Evolutionary conservation across 2,113 vertebrate species (phyloP).

Genomic region (Thermophis baileyi): DNA sequence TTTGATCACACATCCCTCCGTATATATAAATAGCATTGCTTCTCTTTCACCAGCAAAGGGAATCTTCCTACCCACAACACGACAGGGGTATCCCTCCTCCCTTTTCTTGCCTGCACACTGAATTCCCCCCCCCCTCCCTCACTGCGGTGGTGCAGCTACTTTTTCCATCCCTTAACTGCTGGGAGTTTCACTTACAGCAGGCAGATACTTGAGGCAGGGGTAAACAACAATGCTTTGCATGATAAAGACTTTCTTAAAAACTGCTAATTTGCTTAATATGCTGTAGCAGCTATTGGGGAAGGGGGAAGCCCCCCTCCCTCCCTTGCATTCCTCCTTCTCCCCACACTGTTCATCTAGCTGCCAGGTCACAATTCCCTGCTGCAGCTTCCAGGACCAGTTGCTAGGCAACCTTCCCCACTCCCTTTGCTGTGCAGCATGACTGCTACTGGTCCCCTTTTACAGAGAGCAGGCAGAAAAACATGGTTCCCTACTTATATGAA

Average conservation of each 20-base stretch:
- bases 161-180: background rate
- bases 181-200: background rate
- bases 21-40: background rate
- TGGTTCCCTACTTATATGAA: background rate
- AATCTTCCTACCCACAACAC: background rate
- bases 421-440: conserved; percentile 33
- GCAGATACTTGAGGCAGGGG: background rate
- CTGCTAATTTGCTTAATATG: background rate
- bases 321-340: background rate
- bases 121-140: background rate
- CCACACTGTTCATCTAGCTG: conserved; percentile 28
- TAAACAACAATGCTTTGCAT: rapidly evolving
- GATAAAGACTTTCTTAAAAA: background rate
- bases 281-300: conserved; percentile 1
- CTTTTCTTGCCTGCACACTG: background rate
- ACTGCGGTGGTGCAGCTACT: background rate
- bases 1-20: background rate
- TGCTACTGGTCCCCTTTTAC: conserved; percentile 6
- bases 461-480: conserved; percentile 2
- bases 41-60: background rate
- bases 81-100: background rate
- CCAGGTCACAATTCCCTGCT: conserved; percentile 49
- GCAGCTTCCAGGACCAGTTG: conserved; percentile 57
- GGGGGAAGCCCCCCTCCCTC: no score
- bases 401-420: conserved; percentile 53